Evolutionary conservation across 2,113 vertebrate species (phyloP), one percentile per base, ranked within the genome.

Genomic region (Pandion haliaetus): DNA sequence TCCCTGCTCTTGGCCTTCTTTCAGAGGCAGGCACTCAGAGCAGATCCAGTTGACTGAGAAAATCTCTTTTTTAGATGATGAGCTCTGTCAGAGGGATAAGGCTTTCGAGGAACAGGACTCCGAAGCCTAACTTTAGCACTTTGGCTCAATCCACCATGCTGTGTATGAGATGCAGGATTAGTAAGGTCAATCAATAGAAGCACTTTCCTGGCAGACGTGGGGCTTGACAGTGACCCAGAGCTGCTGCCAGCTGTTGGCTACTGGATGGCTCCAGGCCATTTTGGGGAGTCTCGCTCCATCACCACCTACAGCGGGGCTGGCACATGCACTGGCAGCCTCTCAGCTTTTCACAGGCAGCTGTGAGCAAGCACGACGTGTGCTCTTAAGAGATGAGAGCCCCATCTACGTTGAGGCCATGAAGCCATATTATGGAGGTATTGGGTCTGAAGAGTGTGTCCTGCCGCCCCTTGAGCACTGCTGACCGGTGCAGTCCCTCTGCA

Each of bases 41-140:
- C 74, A 47, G 91, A 93, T 91, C 66, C 63, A 70, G 78, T 70
- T 61, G 73, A 91, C 91, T 85, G 88, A 85, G 95, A 94, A 95
- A 95, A 93, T 94, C 86, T 90, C 74, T 79, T 67, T 57, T 91
- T 87, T 80, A 77, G 74, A 73, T 82, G 50, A 85, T 72, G 87
- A 95, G 24, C 80, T 88, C 42, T 95, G 90, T 84, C 70, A 90
- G 79, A 84, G 28, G 90, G 66, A 84, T 95, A 80, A 95, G 69
- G 83, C 81, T 92, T 91, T 95, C 47, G 81, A 95, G 93, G 95
- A 95, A 93, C 2, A 15, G 95, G 90, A 38, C 82, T 93, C 91
- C 90, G 72, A 77, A 72, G 76, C 82, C 88, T 94, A 93, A 96
- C 93, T 86, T 86, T 72, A 81, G 91, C 81, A n/a, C 81, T 91